phyloP scores from a whole-genome alignment of 2,888 invertebrate species.

The Mythimna vitellina region DNA sequence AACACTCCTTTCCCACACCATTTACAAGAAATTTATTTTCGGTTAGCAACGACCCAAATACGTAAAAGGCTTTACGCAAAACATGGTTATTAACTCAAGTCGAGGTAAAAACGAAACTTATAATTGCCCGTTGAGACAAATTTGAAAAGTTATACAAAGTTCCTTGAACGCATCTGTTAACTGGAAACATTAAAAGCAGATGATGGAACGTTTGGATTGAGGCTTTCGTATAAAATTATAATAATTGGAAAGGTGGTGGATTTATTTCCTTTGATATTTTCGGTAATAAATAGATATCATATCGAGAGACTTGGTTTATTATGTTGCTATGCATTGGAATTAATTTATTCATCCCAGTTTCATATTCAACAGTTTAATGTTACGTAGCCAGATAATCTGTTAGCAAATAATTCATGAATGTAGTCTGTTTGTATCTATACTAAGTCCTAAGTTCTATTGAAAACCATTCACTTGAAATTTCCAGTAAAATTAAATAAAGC shows the following conservation, averaged over 20 bases:
- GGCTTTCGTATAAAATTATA: slow-evolving; percentile 48
- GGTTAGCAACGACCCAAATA: not conserved
- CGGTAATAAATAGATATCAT: not conserved
- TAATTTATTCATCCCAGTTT: not conserved
- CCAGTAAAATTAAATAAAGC: slow-evolving; percentile 25
- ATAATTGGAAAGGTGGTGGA: slow-evolving; percentile 30
- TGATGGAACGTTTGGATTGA: slow-evolving; percentile 57
- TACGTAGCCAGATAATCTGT: not conserved
- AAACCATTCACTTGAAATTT: slow-evolving; percentile 16
- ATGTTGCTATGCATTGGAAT: not conserved
- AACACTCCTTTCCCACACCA: too few species aligned
- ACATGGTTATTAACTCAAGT: slow-evolving; percentile 56
- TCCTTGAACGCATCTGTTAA: slow-evolving; percentile 72
- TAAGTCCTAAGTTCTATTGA: slow-evolving; percentile 3
- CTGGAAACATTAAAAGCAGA: slow-evolving; percentile 72
- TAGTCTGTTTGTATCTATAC: not conserved
- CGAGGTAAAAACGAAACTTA: slow-evolving; percentile 71
- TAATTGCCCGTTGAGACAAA: slow-evolving; percentile 80
- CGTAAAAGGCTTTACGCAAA: slow-evolving; percentile 26
- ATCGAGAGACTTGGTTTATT: not conserved
- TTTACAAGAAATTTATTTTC: slow-evolving; percentile 7
- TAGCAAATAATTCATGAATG: not conserved
- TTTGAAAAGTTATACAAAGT: slow-evolving; percentile 75
- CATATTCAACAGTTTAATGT: not conserved
- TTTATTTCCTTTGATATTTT: slow-evolving; percentile 16